Evolutionary conservation across 1,140 invertebrate genomes (phyloP).

Genomic region (Contarinia nasturtii): DNA sequence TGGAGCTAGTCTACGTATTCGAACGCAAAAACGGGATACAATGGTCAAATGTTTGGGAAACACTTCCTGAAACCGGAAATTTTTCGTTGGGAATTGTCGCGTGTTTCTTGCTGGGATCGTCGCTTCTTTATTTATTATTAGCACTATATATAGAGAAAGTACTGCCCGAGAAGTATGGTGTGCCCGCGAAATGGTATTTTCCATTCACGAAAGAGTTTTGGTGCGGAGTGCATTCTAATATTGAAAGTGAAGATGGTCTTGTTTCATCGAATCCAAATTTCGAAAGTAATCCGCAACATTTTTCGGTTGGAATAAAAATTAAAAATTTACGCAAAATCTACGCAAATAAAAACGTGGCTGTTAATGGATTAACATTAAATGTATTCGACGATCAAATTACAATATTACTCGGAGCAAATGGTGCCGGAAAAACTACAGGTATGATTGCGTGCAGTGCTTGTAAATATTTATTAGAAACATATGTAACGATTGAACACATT

Average conservation of each 20-base stretch:
- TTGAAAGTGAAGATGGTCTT: not conserved
- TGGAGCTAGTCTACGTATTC: slow-evolving; percentile 39
- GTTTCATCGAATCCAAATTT: slow-evolving; percentile 15
- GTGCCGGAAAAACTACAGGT: slow-evolving; percentile 19
- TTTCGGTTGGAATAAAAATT: slow-evolving; percentile 39
- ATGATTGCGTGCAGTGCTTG: too few species aligned
- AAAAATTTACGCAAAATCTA: slow-evolving; percentile 33
- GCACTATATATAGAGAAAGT: slow-evolving; percentile 57
- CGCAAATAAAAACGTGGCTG: not conserved
- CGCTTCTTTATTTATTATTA: slow-evolving; percentile 40
- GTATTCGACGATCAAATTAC: slow-evolving; percentile 45
- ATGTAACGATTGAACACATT: not conserved
- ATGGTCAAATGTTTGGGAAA: slow-evolving; percentile 50
- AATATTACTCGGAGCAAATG: slow-evolving; percentile 61
- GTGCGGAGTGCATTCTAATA: slow-evolving; percentile 10
- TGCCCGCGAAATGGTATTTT: slow-evolving; percentile 53
- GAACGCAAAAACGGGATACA: slow-evolving; percentile 36
- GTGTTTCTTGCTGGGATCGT: slow-evolving; percentile 42
- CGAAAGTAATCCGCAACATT: slow-evolving; percentile 33
- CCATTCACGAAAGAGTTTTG: slow-evolving; percentile 40
- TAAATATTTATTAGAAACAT: too few species aligned
- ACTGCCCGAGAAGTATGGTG: slow-evolving; percentile 48
- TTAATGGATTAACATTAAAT: slow-evolving; percentile 28
- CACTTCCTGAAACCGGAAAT: slow-evolving; percentile 47
- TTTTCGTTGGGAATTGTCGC: slow-evolving; percentile 44